phyloP scores from a whole-genome alignment of 2,113 vertebrate genomes.

The Tetraodon nigroviridis region DNA sequence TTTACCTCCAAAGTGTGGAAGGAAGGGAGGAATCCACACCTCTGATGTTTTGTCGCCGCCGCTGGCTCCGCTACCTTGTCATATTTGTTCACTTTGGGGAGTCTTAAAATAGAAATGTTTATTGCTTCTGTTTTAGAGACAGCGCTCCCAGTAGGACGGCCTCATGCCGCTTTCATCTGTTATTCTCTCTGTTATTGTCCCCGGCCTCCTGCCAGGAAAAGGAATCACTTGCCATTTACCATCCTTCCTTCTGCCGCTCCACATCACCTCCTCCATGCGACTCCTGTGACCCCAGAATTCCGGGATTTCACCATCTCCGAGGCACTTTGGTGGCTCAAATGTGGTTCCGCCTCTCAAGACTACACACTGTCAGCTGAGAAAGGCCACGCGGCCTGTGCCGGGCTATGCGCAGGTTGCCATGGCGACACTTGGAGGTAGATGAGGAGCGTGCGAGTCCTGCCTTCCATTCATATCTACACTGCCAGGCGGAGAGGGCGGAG shows the following conservation, averaged over 20 bases:
- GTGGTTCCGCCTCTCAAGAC: conserved; percentile 18
- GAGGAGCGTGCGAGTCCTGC: conserved; percentile 49
- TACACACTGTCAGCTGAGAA: conserved; percentile 19
- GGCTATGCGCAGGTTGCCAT: conserved; percentile 61
- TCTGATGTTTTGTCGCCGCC: conserved; percentile 37
- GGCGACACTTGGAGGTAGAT: conserved; percentile 51
- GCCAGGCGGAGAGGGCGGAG: background rate
- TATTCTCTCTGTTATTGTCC: conserved; percentile 23
- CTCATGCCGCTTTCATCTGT: conserved; percentile 22
- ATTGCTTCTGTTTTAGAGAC: conserved; percentile 9
- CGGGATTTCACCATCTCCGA: background rate
- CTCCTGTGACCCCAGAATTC: conserved; percentile 20
- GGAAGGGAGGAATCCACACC: conserved; percentile 20
- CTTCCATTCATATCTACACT: conserved; percentile 53
- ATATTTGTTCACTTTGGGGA: conserved; percentile 47
- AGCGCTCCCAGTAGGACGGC: conserved; percentile 8
- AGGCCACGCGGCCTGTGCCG: conserved; percentile 46
- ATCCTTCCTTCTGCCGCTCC: background rate
- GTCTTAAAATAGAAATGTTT: conserved; percentile 34
- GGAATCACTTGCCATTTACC: conserved; percentile 23
- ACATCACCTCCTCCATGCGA: background rate
- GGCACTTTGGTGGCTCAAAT: conserved; percentile 2
- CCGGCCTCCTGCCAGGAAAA: conserved; percentile 17
- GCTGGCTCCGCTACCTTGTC: conserved; percentile 24
- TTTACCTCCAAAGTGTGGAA: conserved; percentile 21